Percentiles rank a stretch among this genome's conserved stretches.
phyloP scores from a whole-genome alignment of 2,113 vertebrate genomes.

The Falco punctatus region DNA sequence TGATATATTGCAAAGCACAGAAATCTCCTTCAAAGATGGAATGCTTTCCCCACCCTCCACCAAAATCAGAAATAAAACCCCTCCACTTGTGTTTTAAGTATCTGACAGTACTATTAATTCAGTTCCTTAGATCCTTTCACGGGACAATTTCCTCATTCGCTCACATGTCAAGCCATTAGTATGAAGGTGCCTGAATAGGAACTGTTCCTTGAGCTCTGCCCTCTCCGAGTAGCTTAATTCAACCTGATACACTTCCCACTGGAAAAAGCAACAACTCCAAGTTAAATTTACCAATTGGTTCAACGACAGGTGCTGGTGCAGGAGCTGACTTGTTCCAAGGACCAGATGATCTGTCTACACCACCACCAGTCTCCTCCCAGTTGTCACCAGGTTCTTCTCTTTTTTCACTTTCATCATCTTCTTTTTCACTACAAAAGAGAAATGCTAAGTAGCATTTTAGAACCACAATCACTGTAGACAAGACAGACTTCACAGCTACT shows the following conservation, averaged over 20 bases:
- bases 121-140: background rate
- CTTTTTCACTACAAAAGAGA: slow-evolving; percentile 85
- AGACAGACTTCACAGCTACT: background rate
- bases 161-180: background rate
- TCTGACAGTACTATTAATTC: background rate
- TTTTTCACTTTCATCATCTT: slow-evolving; percentile 94
- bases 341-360: slow-evolving; percentile 86
- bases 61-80: rapidly evolving
- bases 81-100: background rate
- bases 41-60: rapidly evolving
- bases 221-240: background rate
- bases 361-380: slow-evolving; percentile 87
- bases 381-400: slow-evolving; percentile 88
- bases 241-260: rapidly evolving
- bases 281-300: slow-evolving; percentile 81
- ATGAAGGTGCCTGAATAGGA: background rate
- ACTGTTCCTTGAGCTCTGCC: background rate
- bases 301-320: slow-evolving; percentile 74
- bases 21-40: background rate
- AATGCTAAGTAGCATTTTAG: background rate
- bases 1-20: background rate
- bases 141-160: background rate
- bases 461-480: rapidly evolving
- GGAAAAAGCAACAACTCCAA: background rate
- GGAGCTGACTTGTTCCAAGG: slow-evolving; percentile 94